Conservation (phyloP, 2,113 vertebrate species). For the Erinaceus europaeus region DNA sequence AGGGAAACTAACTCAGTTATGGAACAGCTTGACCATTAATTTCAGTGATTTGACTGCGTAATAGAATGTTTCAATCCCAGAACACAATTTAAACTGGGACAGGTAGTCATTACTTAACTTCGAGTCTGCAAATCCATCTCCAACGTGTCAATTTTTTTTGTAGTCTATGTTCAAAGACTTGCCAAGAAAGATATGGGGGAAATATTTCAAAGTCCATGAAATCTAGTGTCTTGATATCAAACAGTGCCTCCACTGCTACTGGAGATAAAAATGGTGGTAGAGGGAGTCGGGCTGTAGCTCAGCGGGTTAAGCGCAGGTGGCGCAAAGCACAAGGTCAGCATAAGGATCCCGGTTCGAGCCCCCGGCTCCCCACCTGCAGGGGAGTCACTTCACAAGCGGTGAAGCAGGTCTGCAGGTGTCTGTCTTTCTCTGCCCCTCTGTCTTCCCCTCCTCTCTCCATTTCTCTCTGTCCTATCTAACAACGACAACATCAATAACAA, state of each 20-base stretch:
- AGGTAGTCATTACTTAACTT: conserved; percentile 80
- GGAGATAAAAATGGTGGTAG: conserved; percentile 64
- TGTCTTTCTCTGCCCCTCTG: too few species aligned
- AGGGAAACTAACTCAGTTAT: conserved; percentile 69
- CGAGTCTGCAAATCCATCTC: conserved; percentile 77
- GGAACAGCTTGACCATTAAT: conserved; percentile 72
- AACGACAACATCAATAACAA: too few species aligned
- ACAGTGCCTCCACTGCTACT: conserved; percentile 22
- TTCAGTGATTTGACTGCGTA: conserved; percentile 76
- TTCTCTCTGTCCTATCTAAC: too few species aligned
- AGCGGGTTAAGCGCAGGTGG: too few species aligned
- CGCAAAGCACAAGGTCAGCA: too few species aligned
- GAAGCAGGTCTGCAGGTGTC: too few species aligned
- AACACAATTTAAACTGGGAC: conserved; percentile 78
- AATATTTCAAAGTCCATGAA: conserved; percentile 53
- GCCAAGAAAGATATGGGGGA: conserved; percentile 61
- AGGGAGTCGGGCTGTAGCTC: too few species aligned
- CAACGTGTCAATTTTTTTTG: conserved; percentile 64
- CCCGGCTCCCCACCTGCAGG: too few species aligned
- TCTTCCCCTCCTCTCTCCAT: too few species aligned
- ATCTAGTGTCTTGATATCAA: conserved; percentile 61
- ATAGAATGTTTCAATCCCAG: conserved; percentile 72
- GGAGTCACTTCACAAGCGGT: too few species aligned
- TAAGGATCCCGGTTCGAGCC: too few species aligned
- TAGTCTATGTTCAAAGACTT: conserved; percentile 67